These are phyloP conservation scores for Istiophorus platypterus DNA, from an alignment of 2,113 vertebrate genomes.

Conservation along the genomic window DNA sequence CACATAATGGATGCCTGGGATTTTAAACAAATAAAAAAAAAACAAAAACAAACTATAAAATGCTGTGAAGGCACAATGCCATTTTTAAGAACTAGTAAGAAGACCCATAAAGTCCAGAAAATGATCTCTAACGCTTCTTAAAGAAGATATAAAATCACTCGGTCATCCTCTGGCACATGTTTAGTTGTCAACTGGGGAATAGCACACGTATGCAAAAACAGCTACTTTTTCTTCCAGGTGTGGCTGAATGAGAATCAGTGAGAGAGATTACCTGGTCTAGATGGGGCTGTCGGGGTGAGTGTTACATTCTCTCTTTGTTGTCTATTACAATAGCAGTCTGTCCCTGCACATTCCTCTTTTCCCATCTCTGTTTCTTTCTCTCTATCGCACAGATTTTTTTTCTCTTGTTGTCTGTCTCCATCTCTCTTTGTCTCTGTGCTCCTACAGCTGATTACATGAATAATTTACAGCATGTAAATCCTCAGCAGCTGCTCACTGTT, in stretches of 20 bases:
- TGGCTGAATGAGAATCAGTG: conserved; percentile 29
- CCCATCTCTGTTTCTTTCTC: conserved; percentile 5
- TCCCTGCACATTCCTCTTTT: conserved; percentile 16
- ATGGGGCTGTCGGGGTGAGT: conserved; percentile 51
- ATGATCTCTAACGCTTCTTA: conserved; percentile 10
- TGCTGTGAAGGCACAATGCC: background rate
- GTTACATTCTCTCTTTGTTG: conserved; percentile 43
- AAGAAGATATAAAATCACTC: background rate
- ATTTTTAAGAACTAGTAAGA: background rate
- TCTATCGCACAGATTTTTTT: conserved; percentile 16
- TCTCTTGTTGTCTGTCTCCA: conserved; percentile 45
- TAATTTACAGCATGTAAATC: conserved; percentile 76
- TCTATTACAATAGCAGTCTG: conserved; percentile 35
- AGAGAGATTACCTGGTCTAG: conserved; percentile 36
- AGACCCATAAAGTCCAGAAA: conserved; percentile 9
- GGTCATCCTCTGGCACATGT: background rate
- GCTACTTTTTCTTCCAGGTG: conserved; percentile 57
- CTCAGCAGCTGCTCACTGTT: conserved; percentile 70
- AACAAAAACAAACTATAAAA: background rate
- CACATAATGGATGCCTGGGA: background rate
- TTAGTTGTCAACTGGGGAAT: too few relatives aligned
- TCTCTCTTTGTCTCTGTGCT: conserved; percentile 44
- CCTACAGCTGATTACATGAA: conserved; percentile 75
- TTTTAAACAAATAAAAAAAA: conserved; percentile 15
- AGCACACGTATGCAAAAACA: too few relatives aligned